Base-by-base conservation (phyloP, 2,888 invertebrate genomes). In the Philonicus albiceps region DNA sequence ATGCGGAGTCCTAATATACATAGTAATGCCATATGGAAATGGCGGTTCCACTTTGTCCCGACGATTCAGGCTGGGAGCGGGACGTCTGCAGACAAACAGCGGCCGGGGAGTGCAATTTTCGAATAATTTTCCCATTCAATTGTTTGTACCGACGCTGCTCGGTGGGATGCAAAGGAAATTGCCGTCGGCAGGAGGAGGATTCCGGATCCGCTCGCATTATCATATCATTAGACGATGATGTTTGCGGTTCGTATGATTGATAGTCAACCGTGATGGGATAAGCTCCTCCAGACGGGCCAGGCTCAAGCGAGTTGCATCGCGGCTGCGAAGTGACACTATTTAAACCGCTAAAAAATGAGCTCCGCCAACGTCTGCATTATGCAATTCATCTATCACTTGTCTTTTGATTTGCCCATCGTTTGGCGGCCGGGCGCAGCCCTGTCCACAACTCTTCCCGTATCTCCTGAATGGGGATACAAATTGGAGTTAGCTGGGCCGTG, bases 181-280 rank as follows among this genome's bases (percentile, higher is more conserved):
- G 22, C 43, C 27, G 30, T 27, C 37, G 27, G 31, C 73, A 16
- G 40, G 49, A 34, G 64, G 55, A 81, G 81, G 49, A 64, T 81
- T 34, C 81, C 37, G 81, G 27, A 64, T 81, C 55, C 81, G 81
- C 13, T 6, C 55, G 73, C 84, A 73, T 84, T 84, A 84, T 73
- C 84, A 84, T 84, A 84, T 84, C 84, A 84, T 84, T 84, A 84
- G 84, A 43, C 84, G 84, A 43, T 72, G 84, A 84, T 73, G 84
- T 84, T 73, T 73, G 73, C 73, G 73, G 84, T 73, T 43, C 40
- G 43, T 27, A 84, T 84, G 84, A 84, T 84, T 84, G 73, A 84
- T 84, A 40, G 84, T 73, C 73, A 27, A n/a, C 3, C 16, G 73
- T 16, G 40, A n/a, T n/a, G 22, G 34, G 81, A 31, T 64, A 22